Conservation (phyloP, 1,140 invertebrate genomes). For the Chelonus insularis region DNA sequence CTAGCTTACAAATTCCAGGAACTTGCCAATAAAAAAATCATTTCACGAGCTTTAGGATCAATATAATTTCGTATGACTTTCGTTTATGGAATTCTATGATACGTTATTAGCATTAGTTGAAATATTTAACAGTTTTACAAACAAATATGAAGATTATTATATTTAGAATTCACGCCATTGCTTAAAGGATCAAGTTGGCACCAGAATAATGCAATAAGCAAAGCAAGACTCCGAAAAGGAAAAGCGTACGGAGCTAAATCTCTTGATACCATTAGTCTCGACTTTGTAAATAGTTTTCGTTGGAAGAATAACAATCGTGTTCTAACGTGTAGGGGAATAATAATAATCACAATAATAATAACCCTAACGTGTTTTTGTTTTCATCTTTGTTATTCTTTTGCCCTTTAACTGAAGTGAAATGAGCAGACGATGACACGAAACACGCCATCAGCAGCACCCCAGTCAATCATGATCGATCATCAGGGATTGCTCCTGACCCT, state of each 20-base stretch:
- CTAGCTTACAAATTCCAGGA: neutral
- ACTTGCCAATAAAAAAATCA: neutral
- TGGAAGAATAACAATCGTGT: slow-evolving; percentile 51
- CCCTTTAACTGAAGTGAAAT: neutral
- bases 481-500: slow-evolving; percentile 37
- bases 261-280: slow-evolving; percentile 54
- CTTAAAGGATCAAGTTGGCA: slow-evolving; percentile 33
- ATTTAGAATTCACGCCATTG: slow-evolving; percentile 31
- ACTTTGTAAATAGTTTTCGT: slow-evolving; percentile 58
- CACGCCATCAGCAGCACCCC: slow-evolving; percentile 24
- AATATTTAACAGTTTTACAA: neutral
- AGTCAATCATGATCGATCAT: slow-evolving; percentile 53
- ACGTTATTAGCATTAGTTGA: no score
- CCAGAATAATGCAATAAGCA: slow-evolving; percentile 36
- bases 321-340: slow-evolving; percentile 18
- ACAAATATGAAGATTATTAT: slow-evolving; percentile 1
- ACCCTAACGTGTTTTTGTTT: slow-evolving; percentile 29
- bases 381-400: slow-evolving; percentile 1
- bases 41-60: neutral
- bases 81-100: no score
- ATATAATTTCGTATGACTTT: no score
- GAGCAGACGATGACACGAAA: slow-evolving; percentile 15
- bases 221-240: slow-evolving; percentile 23
- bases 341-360: no score
- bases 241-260: slow-evolving; percentile 46